Base-by-base conservation (phyloP, 2,113 vertebrate genomes). In the Nothocercus julius region DNA sequence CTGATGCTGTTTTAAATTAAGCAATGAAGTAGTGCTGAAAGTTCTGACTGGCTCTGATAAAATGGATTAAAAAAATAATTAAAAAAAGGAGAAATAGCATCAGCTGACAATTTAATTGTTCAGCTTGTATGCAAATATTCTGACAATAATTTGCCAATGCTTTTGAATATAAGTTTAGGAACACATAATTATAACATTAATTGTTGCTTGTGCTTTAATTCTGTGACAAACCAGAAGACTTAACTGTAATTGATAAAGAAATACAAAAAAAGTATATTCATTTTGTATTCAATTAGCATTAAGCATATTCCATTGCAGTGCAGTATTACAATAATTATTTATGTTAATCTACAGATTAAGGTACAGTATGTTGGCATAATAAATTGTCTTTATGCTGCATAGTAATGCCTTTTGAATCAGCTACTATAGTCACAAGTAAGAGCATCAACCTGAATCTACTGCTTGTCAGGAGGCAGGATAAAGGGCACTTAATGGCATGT, bases 121-220 rank as follows among this genome's bases (percentile, higher is more conserved):
- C 66, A 47, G 85, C 72, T 89, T 91, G 93, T 85, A 92, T 78
- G 91, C 86, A 92, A 82, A 94, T 93, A 93, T 70, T 92, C 92
- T 93, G 80, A 95, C 87, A 97, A 97, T 91, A 94, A 93, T 90
- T 56, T 80, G 89, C 75, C 76, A 84, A 82, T 95, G 88, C 91
- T 74, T 79, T 93, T 92, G 79, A 96, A 88, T 91, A 81, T 93
- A 92, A 87, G 83, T 89, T 94, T 85, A 91, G 90, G 93, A 90
- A 95, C 34, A 88, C 79, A 64, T 92, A 80, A 91, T 93, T 97
- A 96, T 94, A 95, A 94, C 85, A 92, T 96, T 96, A 97, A 95
- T 97, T 97, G 92, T 96, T 97, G 93, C 96, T 96, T 85, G 51
- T 90, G 63, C 94, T 96, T 93, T 97, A 96, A 97, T 97, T 96